Conservation (phyloP, 2,113 vertebrate species). For the Tychaedon coryphoeus region DNA sequence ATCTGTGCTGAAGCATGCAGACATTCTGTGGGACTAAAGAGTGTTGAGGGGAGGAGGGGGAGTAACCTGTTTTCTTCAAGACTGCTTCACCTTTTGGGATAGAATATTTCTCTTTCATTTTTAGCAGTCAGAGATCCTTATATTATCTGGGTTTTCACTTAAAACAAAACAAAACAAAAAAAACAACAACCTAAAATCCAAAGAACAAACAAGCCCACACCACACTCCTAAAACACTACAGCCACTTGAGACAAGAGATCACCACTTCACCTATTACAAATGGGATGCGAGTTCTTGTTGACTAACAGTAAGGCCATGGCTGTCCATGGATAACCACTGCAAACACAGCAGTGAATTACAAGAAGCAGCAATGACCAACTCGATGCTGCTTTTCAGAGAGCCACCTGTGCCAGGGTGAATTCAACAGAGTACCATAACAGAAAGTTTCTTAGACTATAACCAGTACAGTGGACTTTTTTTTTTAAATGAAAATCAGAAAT, state of each 20-base stretch:
- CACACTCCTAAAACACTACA: not conserved
- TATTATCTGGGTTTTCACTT: not conserved
- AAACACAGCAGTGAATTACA: conserved; percentile 25
- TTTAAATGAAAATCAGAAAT: not conserved
- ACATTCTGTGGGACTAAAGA: conserved; percentile 51
- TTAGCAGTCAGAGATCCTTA: not conserved
- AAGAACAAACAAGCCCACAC: not conserved
- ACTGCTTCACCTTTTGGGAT: conserved; percentile 74
- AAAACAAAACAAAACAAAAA: not conserved
- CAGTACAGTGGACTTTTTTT: conserved; percentile 21
- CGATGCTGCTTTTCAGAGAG: conserved; percentile 24
- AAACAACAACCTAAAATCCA: not conserved
- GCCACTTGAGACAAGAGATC: not conserved
- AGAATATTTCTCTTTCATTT: conserved; percentile 73
- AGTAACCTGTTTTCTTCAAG: conserved; percentile 75
- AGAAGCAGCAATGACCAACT: conserved; percentile 12
- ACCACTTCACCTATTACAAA: not conserved
- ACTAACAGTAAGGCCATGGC: not conserved
- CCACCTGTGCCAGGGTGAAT: conserved; percentile 1
- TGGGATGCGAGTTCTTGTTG: not conserved
- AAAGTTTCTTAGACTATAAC: conserved; percentile 54
- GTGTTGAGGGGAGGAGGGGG: not conserved
- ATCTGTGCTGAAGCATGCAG: conserved; percentile 78
- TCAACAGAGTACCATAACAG: not conserved
- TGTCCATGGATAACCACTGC: not conserved